A percentile compares a stretch with the other conserved stretches of the same genome.
These are phyloP conservation scores for Aepyceros melampus DNA, from an alignment of 2,113 vertebrate species.

Conservation along the genomic window DNA sequence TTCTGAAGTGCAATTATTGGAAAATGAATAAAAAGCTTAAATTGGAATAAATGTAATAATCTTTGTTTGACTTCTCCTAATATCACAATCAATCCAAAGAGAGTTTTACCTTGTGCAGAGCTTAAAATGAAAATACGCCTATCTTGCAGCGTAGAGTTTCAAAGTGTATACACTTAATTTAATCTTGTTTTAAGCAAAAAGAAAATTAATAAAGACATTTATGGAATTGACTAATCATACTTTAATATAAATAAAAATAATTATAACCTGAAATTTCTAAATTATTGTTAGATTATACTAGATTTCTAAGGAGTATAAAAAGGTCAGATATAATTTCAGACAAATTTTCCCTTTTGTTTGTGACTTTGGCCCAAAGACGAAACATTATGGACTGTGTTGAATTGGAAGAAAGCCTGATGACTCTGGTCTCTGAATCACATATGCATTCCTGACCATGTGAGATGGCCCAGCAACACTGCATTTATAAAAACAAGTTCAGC, in stretches of 20 bases:
- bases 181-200: neutral
- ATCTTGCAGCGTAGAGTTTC: neutral
- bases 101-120: neutral
- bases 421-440: neutral
- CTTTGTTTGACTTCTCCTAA: slow-evolving; percentile 49
- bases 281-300: neutral
- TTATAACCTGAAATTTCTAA: neutral
- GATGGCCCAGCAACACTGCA: neutral
- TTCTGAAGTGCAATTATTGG: slow-evolving; percentile 43
- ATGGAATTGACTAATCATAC: neutral
- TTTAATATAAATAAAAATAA: neutral
- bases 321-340: neutral
- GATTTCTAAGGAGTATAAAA: neutral
- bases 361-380: neutral
- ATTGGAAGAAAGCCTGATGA: neutral
- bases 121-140: slow-evolving; percentile 16
- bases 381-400: accelerated
- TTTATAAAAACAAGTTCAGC: neutral
- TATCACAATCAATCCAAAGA: slow-evolving; percentile 18
- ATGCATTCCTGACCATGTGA: neutral
- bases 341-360: neutral
- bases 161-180: neutral
- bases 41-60: slow-evolving; percentile 42
- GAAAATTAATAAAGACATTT: neutral
- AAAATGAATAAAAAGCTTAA: slow-evolving; percentile 66